Percentiles rank a stretch among this genome's conserved stretches.
phyloP scores from a whole-genome alignment of 2,888 invertebrate genomes.

The Drosophila mercatorum region DNA sequence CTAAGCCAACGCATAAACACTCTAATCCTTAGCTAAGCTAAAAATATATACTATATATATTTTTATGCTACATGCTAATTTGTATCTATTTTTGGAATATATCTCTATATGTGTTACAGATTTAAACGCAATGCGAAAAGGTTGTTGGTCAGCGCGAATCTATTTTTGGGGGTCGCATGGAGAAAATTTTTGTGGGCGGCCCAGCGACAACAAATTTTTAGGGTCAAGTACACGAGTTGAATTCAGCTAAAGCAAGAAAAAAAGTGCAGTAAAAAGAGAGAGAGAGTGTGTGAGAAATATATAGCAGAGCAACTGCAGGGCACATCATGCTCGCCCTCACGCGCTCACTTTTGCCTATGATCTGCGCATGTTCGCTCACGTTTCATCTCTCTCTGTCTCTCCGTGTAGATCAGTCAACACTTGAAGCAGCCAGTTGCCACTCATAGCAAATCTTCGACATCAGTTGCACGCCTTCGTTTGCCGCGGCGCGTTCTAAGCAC shows the following conservation, averaged over 20 bases:
- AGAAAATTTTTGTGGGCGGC: constrained; percentile 14
- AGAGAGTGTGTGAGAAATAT: not conserved
- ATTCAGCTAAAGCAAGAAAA: constrained; percentile 12
- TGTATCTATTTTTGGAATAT: constrained; percentile 48
- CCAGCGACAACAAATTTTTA: constrained; percentile 32
- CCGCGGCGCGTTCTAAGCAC: constrained; percentile 51
- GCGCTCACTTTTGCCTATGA: constrained; percentile 14
- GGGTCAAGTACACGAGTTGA: constrained; percentile 54
- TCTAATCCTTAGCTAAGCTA: constrained; percentile 4
- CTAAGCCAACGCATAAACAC: not conserved
- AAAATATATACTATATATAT: not conserved
- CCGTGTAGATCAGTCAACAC: constrained; percentile 61
- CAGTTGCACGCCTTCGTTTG: constrained; percentile 65
- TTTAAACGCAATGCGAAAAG: constrained; percentile 39
- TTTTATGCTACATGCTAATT: constrained; percentile 24
- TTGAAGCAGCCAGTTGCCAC: constrained; percentile 24
- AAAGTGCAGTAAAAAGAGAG: constrained; percentile 17
- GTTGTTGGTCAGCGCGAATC: constrained; percentile 25
- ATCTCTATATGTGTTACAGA: constrained; percentile 20
- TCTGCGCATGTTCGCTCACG: constrained; percentile 1
- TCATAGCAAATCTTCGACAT: constrained; percentile 31
- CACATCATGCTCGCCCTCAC: not conserved
- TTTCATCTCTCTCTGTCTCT: constrained; percentile 6
- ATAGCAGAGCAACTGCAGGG: constrained; percentile 7
- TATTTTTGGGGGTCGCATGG: constrained; percentile 50